Evolutionary conservation across 2,888 invertebrate species (phyloP), one percentile per base, ranked within the genome.

Genomic region (Phengaris alcon): DNA sequence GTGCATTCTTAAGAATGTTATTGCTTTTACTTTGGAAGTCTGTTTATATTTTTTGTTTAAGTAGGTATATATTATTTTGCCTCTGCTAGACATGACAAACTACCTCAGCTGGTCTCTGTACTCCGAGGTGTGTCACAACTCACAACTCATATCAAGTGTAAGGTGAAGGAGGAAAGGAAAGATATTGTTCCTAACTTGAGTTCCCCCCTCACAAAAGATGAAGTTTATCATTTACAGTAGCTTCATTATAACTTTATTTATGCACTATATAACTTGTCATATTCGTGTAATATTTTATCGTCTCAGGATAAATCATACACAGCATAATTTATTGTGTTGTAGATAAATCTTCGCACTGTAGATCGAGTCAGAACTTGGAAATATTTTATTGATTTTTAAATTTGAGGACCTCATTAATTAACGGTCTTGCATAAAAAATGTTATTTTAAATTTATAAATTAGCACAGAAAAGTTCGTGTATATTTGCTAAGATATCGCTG

Each of bases 281-380:
- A 69, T 55, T 70, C 55, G 70, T 69, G 70, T 70, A 12, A 75
- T 57, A 57, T 57, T 70, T 75, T 70, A 75, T 75, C 75, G 52
- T 15, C 46, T 75, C n/a, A 51, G 13, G 48, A 75, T 70, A 75
- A 70, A 75, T 70, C 75, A 72, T 72, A 35, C 22, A 35, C 22
- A 54, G 44, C 72, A 54, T 54, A 52, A 52, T 72, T 72, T 72
- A 72, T 72, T 22, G 72, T 72, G 52, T 54, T 8, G 52, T 35
- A 52, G 72, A 72, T 72, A 52, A 72, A 52, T 15, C 22, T 70
- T 10, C 10, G 69, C 3, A n/a, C 48, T 69, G n/a, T 35, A 8
- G 59, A 22, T 59, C 8, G 10, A 59, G 35, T 35, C 2, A 5
- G 35, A 64, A 64, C 64, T 64, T 22, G 15, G 59, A 59, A 22